phyloP scores from a whole-genome alignment of 2,113 vertebrate genomes.

The Sciurus niger region DNA sequence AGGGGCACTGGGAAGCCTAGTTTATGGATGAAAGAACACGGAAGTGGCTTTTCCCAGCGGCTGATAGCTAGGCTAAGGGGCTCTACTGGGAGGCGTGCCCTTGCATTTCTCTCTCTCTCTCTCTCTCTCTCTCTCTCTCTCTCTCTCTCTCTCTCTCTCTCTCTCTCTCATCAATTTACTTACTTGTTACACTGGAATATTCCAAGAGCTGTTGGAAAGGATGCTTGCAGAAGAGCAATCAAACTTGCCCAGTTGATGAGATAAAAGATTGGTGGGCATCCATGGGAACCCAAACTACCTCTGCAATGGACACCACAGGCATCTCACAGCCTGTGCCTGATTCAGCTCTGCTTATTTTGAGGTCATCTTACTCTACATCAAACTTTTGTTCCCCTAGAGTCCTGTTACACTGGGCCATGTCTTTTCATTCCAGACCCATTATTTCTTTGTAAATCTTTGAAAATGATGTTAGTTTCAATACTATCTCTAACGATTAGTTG shows the following conservation, averaged over 20 bases:
- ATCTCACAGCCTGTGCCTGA: background rate
- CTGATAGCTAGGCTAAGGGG: background rate
- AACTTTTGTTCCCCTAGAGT: background rate
- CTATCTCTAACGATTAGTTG: background rate
- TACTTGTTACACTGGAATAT: background rate
- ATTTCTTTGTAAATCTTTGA: constrained; percentile 8
- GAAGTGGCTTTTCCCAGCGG: background rate
- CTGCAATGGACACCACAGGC: background rate
- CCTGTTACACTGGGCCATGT: background rate
- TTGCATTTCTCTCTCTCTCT: too few species aligned
- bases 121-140: too few species aligned
- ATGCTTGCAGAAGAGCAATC: background rate
- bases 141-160: too few species aligned
- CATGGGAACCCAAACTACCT: background rate
- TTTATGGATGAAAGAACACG: background rate
- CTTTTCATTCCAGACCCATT: background rate
- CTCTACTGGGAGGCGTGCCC: background rate
- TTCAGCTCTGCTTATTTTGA: background rate
- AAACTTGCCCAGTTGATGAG: background rate
- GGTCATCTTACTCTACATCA: background rate
- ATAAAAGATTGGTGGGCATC: background rate
- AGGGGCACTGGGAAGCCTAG: background rate
- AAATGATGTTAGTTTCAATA: background rate
- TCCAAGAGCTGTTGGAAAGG: background rate
- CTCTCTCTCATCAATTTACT: background rate